Evolutionary conservation across 2,113 vertebrate genomes (phyloP), one percentile per base, ranked within the genome.

Genomic region (Periophthalmodon schlosseri): DNA sequence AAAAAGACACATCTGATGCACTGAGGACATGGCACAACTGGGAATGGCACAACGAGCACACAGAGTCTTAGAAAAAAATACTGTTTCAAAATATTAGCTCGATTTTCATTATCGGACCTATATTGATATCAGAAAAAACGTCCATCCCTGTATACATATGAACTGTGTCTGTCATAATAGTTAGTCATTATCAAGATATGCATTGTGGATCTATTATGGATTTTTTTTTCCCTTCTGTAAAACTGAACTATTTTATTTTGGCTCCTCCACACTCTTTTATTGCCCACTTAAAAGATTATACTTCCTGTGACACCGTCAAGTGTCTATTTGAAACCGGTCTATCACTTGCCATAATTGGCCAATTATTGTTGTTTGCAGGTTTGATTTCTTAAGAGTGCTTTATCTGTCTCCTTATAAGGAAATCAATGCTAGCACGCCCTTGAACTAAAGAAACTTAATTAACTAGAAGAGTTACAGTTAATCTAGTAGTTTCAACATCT

Each of bases 381-480:
- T 24, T 16, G 24, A 70, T 39, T 47, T 23, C 23, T 56, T 54
- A 69, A 69, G 66, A 14, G 14, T 52, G 58, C 14, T 15, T 3
- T 34, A 14, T 24, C 8, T 2, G 2, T 57, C 52, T n/a, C 1
- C 23, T 44, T 11, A 52, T 21, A 71, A 61, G 36, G 14, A 46
- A 65, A 34, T 28, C 57, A 9, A 65, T 10, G 3, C 14, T 56
- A 34, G 49, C 74, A 82, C 68, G 73, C 75, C 46, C 73, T 63
- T 8, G 9, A 5, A 54, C 52, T 74, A 39, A 66, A 47, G 21
- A 8, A 65, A 64, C 54, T 39, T 10, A 67, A 65, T 68, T 44
- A n/a, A 28, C 58, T 13, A 7, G 11, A 65, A 68, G 70, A 18
- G 2, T 33, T 8, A 46, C 13, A 28, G 28, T n/a, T 50, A 52